Evolutionary conservation across 2,888 invertebrate genomes (phyloP).

Genomic region (Acronicta leporina): DNA sequence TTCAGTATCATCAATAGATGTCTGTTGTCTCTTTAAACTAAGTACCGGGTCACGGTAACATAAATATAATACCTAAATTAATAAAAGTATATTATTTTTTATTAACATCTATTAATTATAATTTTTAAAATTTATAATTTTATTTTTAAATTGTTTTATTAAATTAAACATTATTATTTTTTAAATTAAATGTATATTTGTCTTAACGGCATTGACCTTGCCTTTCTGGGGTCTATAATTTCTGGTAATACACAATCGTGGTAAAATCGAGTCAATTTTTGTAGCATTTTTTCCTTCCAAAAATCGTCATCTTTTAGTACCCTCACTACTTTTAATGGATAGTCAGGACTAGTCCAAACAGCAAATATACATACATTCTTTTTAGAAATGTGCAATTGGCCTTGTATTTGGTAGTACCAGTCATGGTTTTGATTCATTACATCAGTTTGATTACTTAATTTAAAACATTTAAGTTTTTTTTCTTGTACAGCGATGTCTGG

Average conservation of each 20-base stretch:
- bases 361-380: slow-evolving; percentile 28
- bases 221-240: slow-evolving; percentile 28
- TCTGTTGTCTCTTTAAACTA: too few relatives aligned
- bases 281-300: slow-evolving; percentile 29
- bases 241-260: slow-evolving; percentile 31
- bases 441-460: background rate
- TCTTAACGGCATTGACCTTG: too few relatives aligned
- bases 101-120: too few relatives aligned
- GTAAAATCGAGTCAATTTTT: slow-evolving; percentile 33
- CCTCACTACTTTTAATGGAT: slow-evolving; percentile 19
- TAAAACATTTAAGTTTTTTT: slow-evolving; percentile 20
- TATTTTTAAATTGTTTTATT: too few relatives aligned
- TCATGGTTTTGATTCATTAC: slow-evolving; percentile 26
- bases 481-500: slow-evolving; percentile 10
- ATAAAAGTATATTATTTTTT: too few relatives aligned
- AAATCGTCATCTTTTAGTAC: slow-evolving; percentile 30
- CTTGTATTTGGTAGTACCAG: slow-evolving; percentile 39
- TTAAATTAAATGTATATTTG: too few relatives aligned
- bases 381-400: slow-evolving; percentile 29
- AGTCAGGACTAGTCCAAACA: slow-evolving; percentile 26
- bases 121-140: too few relatives aligned
- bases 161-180: too few relatives aligned
- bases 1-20: too few relatives aligned
- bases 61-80: too few relatives aligned
- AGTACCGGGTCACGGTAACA: too few relatives aligned